Evolutionary conservation across 2,797 vertebrate species (phyloP), one percentile per base, ranked within the genome.

Genomic region (Menidia menidia): DNA sequence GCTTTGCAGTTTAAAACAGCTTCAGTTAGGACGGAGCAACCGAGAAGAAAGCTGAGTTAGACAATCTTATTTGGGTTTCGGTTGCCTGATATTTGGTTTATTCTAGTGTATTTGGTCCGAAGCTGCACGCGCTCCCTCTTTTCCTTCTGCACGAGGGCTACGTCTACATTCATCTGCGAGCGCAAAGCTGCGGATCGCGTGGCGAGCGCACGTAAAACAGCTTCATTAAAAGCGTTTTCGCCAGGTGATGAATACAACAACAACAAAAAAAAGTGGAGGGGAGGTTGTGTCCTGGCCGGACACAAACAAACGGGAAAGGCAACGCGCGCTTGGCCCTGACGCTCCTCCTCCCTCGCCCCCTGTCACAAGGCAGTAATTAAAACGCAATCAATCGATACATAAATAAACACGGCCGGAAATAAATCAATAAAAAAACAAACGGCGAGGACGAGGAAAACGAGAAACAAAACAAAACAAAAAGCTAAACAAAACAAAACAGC

Each of bases 331-430:
- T 81, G 85, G 86, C 85, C 79, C 87, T 65, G 80, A 92, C 88
- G 92, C 92, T 91, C 93, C 93, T 91, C 94, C 94, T 91, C 89
- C 90, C 88, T 85, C 88, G 86, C 90, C 45, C 90, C 59, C 89
- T 90, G 92, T 91, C 93, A 94, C 91, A 90, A 90, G 91, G 89
- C 90, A 88, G 87, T 94, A 94, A 95, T 95, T 95, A 95, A 94
- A 94, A 94, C 93, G 92, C 92, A 94, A 94, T 94, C 94, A 94
- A 94, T 95, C 93, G 93, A 95, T 94, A 89, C 88, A 90, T 75
- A 88, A 87, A 90, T 87, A 92, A 88, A 87, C 71, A 85, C 87
- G 61, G 77, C 33, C 53, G 63, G 63, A 63, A 72, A 58, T 67
- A 87, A 90, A 90, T 84, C 89, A 91, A 89, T 81, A 83, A 64